Evolutionary conservation across 1,140 invertebrate species (phyloP).

Genomic region (Bombus terrestris): DNA sequence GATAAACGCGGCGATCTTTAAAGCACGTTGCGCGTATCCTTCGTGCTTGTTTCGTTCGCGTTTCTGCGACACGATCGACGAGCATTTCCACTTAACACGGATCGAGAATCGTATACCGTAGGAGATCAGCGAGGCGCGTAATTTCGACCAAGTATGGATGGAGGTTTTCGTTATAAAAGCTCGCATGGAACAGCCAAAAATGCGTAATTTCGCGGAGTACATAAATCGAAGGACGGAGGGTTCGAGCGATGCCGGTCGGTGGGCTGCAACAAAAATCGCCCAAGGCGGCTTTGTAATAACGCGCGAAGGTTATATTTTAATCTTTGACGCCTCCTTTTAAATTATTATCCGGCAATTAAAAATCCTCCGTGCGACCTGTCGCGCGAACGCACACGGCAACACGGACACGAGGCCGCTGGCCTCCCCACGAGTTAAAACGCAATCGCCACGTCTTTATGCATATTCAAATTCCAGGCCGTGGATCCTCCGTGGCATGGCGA

Average conservation of each 20-base stretch:
- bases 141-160: neutral
- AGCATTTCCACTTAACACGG: neutral
- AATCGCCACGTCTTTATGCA: conserved; percentile 27
- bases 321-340: conserved; percentile 33
- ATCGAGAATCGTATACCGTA: neutral
- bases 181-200: neutral
- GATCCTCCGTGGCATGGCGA: neutral
- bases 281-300: conserved; percentile 26
- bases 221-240: conserved; percentile 28
- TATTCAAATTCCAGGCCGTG: conserved; percentile 41
- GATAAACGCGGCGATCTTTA: conserved; percentile 37
- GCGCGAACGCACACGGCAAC: neutral
- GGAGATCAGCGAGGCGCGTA: neutral
- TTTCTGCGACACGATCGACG: neutral
- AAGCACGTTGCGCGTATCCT: neutral
- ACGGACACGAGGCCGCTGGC: too few relatives aligned
- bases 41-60: neutral
- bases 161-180: neutral
- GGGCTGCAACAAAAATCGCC: conserved; percentile 6
- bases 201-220: neutral
- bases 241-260: conserved; percentile 14
- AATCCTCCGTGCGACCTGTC: conserved; percentile 27
- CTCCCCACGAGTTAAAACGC: conserved; percentile 11
- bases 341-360: conserved; percentile 54
- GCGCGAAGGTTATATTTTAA: conserved; percentile 48